phyloP scores from a whole-genome alignment of 2,888 invertebrate species.

The Scaptomyza tumidula region DNA sequence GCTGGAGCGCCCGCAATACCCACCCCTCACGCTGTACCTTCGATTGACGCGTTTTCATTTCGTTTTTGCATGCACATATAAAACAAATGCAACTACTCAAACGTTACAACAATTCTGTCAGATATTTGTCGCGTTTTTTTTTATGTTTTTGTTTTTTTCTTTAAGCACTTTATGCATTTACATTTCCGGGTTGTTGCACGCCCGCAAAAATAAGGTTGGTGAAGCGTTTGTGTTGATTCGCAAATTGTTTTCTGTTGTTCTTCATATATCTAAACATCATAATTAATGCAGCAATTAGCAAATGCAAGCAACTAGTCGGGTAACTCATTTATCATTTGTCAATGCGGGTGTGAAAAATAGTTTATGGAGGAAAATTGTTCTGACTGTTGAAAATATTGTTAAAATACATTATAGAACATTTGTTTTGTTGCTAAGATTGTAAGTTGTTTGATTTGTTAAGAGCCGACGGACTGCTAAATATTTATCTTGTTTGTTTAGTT shows the following conservation, averaged over 20 bases:
- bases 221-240: conserved; percentile 12
- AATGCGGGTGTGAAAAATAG: background rate
- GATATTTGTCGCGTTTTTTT: conserved; percentile 50
- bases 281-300: conserved; percentile 50
- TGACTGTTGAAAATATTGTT: background rate
- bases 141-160: conserved; percentile 9
- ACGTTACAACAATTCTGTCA: conserved; percentile 48
- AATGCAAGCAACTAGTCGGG: conserved; percentile 16
- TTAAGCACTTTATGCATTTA: conserved; percentile 42
- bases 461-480: no score
- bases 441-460: no score
- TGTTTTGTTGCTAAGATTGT: no score
- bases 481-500: no score
- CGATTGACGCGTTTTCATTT: conserved; percentile 64
- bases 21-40: conserved; percentile 23
- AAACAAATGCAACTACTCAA: conserved; percentile 63
- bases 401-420: no score
- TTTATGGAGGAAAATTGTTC: background rate
- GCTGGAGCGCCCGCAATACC: conserved; percentile 18
- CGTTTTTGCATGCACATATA: conserved; percentile 72
- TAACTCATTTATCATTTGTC: conserved; percentile 9
- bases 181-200: conserved; percentile 69
- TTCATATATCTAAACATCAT: conserved; percentile 33
- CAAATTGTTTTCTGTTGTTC: conserved; percentile 24
- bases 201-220: conserved; percentile 22